These are phyloP conservation scores for Agrypnus murinus DNA, from an alignment of 2,888 invertebrate species.

Conservation along the genomic window DNA sequence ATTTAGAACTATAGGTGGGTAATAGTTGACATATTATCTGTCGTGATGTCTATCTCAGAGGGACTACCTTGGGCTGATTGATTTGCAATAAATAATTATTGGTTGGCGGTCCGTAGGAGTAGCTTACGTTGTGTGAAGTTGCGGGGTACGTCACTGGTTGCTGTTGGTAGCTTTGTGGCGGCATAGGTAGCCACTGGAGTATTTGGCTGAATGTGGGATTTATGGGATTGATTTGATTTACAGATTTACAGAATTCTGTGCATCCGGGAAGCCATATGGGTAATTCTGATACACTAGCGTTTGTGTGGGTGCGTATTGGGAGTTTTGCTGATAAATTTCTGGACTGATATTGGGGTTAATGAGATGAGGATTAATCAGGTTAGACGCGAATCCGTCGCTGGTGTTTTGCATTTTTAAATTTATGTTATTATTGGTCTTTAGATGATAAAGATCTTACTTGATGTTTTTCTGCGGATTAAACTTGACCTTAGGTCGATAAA, in stretches of 20 bases:
- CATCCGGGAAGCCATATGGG: neutral
- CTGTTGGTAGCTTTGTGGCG: conserved; percentile 5
- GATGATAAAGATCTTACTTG: conserved; percentile 17
- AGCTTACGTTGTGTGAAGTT: conserved; percentile 1
- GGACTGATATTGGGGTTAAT: conserved; percentile 3
- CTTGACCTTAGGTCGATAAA: conserved; percentile 15
- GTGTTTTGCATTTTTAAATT: conserved; percentile 6
- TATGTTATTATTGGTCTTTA: neutral
- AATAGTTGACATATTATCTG: too few relatives aligned
- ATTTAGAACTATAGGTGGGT: too few relatives aligned
- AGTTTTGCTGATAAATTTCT: neutral
- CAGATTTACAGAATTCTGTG: neutral
- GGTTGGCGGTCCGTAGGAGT: neutral
- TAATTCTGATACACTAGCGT: neutral
- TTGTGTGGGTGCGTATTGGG: conserved; percentile 6
- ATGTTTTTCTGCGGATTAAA: neutral
- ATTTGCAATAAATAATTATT: neutral
- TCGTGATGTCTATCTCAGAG: too few relatives aligned
- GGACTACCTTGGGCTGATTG: too few relatives aligned
- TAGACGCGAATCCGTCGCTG: conserved; percentile 15
- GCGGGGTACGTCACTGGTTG: neutral
- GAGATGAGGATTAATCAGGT: conserved; percentile 10
- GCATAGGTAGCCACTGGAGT: conserved; percentile 11
- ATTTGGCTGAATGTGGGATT: conserved; percentile 2
- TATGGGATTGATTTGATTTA: neutral